Evolutionary conservation across 2,888 invertebrate species (phyloP).

Genomic region (Tenthredo distinguenda): DNA sequence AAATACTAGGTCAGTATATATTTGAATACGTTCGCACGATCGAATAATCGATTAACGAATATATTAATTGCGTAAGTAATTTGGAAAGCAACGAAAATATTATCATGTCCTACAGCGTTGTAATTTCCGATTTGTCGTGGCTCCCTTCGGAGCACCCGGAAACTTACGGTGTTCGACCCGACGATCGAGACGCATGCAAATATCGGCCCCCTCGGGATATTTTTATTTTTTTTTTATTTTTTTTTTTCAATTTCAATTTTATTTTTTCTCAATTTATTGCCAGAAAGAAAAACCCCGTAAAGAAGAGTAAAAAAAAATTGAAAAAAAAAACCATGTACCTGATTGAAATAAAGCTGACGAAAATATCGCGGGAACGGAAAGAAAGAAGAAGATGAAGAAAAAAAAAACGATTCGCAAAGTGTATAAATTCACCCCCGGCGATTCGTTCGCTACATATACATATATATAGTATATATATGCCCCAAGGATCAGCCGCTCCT

Average conservation of each 20-base stretch:
- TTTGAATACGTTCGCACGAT: not conserved
- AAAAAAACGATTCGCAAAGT: not conserved
- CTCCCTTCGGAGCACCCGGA: constrained; percentile 63
- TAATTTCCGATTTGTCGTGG: constrained; percentile 77
- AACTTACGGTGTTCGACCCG: not conserved
- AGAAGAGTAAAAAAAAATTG: not conserved
- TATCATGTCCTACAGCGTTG: constrained; percentile 50
- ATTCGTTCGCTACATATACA: not conserved
- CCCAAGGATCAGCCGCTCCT: not conserved
- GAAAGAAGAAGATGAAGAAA: not conserved
- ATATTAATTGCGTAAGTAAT: constrained; percentile 8
- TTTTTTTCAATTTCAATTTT: not conserved
- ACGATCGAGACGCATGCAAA: constrained; percentile 13
- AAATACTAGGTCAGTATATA: not conserved
- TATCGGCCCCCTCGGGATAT: constrained; percentile 31
- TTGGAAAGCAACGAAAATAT: too few relatives aligned
- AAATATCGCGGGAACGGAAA: not conserved
- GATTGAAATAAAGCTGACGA: not conserved
- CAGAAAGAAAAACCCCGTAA: not conserved
- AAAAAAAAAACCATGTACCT: not conserved
- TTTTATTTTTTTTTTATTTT: not conserved
- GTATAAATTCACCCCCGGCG: constrained; percentile 14
- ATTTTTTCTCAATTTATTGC: not conserved
- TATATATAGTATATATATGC: not conserved
- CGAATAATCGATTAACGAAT: not conserved